A percentile compares a stretch with the other conserved stretches of the same genome.
Conservation (phyloP, 2,797 vertebrate species). For the Emydoidea blandingii region DNA sequence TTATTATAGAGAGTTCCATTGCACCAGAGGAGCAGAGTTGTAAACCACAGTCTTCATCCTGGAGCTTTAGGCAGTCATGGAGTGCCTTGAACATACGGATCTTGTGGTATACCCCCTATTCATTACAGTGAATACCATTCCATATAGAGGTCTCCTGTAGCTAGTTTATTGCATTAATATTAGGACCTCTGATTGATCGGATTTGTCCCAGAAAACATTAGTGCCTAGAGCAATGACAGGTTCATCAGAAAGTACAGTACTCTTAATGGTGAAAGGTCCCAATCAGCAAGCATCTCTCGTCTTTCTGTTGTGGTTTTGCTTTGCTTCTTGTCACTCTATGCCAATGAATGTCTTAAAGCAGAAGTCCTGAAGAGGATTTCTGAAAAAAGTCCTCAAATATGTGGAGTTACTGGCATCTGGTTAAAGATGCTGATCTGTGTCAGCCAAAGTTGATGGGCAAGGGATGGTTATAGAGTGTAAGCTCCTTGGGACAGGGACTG, state of each 20-base stretch:
- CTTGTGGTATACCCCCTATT: background rate
- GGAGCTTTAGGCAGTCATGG: no score
- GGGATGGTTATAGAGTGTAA: background rate
- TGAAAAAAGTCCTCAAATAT: background rate
- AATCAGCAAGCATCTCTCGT: background rate
- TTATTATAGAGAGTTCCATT: no score
- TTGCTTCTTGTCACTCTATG: constrained; percentile 21
- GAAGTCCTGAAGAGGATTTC: constrained; percentile 8
- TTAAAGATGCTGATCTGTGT: background rate
- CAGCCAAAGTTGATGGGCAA: background rate
- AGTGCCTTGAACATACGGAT: no score
- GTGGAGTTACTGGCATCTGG: background rate
- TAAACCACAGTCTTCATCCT: no score
- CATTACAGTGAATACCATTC: background rate
- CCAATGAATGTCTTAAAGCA: constrained; percentile 25
- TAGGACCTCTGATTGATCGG: background rate
- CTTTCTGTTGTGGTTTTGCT: background rate
- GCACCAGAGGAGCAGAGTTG: no score
- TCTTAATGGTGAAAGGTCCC: background rate
- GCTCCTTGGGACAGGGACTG: background rate
- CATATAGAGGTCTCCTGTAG: constrained; percentile 17
- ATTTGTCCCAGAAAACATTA: constrained; percentile 64
- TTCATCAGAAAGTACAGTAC: background rate
- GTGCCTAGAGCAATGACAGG: constrained; percentile 20
- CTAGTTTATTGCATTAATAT: constrained; percentile 40